Conservation (phyloP, 2,797 vertebrate species). For the Galagoides demidoff region DNA sequence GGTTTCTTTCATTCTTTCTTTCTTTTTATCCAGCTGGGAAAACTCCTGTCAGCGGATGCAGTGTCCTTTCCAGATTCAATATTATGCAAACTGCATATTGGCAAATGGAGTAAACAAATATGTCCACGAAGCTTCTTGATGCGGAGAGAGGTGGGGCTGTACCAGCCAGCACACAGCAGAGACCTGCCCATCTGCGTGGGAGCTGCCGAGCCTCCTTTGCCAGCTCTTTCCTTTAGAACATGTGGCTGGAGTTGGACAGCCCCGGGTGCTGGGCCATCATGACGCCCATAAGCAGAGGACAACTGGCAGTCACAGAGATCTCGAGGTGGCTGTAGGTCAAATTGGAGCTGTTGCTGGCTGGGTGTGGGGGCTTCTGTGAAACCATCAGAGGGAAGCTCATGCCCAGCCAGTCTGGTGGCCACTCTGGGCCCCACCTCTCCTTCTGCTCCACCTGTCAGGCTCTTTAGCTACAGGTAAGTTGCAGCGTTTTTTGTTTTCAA, state of each 20-base stretch:
- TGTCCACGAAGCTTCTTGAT: conserved; percentile 61
- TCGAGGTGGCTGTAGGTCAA: conserved; percentile 7
- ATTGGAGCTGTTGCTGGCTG: not conserved
- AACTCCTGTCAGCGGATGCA: conserved; percentile 75
- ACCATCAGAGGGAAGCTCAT: not conserved
- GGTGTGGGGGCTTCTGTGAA: too few species aligned
- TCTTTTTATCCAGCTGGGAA: conserved; percentile 76
- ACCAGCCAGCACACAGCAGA: not conserved
- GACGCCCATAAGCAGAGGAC: not conserved
- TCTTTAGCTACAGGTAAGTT: not conserved
- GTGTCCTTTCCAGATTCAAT: conserved; percentile 83
- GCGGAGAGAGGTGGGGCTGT: not conserved
- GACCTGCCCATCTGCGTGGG: not conserved
- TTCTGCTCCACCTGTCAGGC: not conserved
- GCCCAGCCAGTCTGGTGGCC: too few species aligned
- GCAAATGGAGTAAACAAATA: conserved; percentile 77
- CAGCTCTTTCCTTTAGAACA: conserved; percentile 50
- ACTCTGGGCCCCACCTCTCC: not conserved
- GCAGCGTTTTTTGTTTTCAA: not conserved
- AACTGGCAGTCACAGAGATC: not conserved
- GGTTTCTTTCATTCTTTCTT: conserved; percentile 33
- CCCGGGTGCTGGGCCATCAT: not conserved
- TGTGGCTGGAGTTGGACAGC: conserved; percentile 50
- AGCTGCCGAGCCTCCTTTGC: not conserved
- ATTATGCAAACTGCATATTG: conserved; percentile 81